phyloP scores from a whole-genome alignment of 1,140 invertebrate species.

The Drosophila suzukii region DNA sequence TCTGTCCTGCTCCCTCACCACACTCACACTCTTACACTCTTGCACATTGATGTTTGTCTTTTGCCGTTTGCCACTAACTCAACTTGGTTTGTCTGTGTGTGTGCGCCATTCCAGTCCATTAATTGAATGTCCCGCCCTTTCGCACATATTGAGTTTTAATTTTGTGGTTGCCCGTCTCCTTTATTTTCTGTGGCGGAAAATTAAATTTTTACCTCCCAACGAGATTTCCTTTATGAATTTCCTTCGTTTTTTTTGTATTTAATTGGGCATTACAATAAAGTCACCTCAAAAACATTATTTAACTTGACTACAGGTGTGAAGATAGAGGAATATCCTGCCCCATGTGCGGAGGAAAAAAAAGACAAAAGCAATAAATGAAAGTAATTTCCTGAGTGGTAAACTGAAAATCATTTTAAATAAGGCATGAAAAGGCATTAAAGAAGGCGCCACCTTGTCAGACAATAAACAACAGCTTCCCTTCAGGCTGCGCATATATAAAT shows the following conservation, averaged over 20 bases:
- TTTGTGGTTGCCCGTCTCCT: conserved; percentile 20
- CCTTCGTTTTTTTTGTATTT: conserved; percentile 13
- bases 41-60: conserved; percentile 58
- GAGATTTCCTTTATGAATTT: conserved; percentile 32
- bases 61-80: conserved; percentile 59
- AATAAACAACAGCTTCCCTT: conserved; percentile 47
- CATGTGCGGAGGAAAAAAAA: conserved; percentile 14
- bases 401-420: conserved; percentile 80
- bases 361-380: conserved; percentile 64
- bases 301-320: conserved; percentile 30
- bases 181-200: conserved; percentile 6
- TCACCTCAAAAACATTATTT: conserved; percentile 21
- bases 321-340: conserved; percentile 10
- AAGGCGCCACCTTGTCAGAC: conserved; percentile 52
- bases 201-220: conserved; percentile 18
- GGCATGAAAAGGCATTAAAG: conserved; percentile 77
- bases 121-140: conserved; percentile 61
- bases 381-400: conserved; percentile 67
- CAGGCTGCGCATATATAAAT: conserved; percentile 14
- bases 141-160: conserved; percentile 54
- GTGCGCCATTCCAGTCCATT: conserved; percentile 65
- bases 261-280: conserved; percentile 40
- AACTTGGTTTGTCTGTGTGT: conserved; percentile 26
- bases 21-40: not conserved
- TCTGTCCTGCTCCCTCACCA: not conserved